Percentiles rank a stretch among this genome's conserved stretches.
Conservation (phyloP, 2,888 invertebrate species). For the Athalia circularis region DNA sequence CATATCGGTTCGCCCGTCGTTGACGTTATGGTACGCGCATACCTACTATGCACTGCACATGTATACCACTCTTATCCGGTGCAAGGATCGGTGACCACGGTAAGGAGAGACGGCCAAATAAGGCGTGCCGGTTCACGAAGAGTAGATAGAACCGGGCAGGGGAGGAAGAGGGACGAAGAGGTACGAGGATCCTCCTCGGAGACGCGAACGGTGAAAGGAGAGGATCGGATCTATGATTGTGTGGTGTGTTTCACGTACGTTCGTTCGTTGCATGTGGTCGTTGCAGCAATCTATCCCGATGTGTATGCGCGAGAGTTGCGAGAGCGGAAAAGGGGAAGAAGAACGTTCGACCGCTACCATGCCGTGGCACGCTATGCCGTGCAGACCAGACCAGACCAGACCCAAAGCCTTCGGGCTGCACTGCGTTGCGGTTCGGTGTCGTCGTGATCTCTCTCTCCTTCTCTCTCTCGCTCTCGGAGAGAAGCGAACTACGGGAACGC, state of each 20-base stretch:
- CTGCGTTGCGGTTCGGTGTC: too few relatives aligned
- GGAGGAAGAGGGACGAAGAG: background rate
- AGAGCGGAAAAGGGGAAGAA: conserved; percentile 15
- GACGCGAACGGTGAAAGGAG: conserved; percentile 13
- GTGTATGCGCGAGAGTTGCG: background rate
- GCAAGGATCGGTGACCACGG: conserved; percentile 28
- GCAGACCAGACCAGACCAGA: too few relatives aligned
- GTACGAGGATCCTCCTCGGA: background rate
- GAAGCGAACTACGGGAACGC: too few relatives aligned
- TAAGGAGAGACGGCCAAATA: conserved; percentile 58
- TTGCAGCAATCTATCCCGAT: background rate
- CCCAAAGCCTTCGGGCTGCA: too few relatives aligned
- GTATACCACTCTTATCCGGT: too few relatives aligned
- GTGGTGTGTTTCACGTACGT: background rate
- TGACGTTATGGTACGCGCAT: too few relatives aligned
- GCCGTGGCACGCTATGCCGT: background rate
- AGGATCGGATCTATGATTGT: background rate
- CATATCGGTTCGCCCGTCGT: too few relatives aligned
- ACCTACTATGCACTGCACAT: too few relatives aligned
- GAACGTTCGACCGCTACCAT: background rate
- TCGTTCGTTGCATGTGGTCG: conserved; percentile 3
- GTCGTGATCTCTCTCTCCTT: too few relatives aligned
- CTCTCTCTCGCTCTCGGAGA: too few relatives aligned
- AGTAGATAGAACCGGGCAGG: conserved; percentile 45
- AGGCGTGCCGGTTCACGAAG: conserved; percentile 63